A percentile compares a stretch with the other conserved stretches of the same genome.
These are phyloP conservation scores for Bryconaethiops microstoma DNA, from an alignment of 2,797 vertebrate genomes.

Conservation along the genomic window DNA sequence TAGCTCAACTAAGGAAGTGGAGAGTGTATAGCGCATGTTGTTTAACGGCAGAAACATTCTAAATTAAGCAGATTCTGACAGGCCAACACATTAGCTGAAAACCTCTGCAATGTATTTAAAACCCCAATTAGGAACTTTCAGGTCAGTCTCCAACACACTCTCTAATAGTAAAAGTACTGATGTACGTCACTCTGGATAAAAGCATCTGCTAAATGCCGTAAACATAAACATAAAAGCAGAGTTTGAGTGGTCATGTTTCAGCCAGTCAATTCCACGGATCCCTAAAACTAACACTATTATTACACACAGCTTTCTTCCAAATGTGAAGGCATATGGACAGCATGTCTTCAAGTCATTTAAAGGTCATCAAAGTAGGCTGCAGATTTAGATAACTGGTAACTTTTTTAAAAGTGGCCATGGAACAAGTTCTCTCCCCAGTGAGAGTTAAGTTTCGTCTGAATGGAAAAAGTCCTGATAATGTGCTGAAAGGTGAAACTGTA, in stretches of 20 bases:
- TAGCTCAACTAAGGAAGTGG: conserved; percentile 3
- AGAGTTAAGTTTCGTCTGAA: conserved; percentile 51
- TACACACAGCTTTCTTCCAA: neutral
- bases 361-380: conserved; percentile 4
- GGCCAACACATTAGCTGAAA: conserved; percentile 31
- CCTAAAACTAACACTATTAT: neutral
- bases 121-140: neutral
- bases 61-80: conserved; percentile 39
- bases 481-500: conserved; percentile 41
- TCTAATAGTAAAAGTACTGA: neutral
- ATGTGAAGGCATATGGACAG: neutral
- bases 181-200: too few relatives aligned
- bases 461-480: conserved; percentile 51
- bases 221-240: neutral
- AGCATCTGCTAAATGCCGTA: too few relatives aligned
- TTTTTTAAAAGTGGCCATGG: conserved; percentile 38
- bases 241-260: neutral
- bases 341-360: neutral
- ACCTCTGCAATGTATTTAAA: conserved; percentile 32
- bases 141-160: neutral
- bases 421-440: conserved; percentile 34
- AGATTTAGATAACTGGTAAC: conserved; percentile 5
- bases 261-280: too few relatives aligned
- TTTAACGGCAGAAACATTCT: conserved; percentile 35
- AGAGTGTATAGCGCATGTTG: neutral